Percentiles rank a stretch among this genome's conserved stretches.
phyloP scores from a whole-genome alignment of 35 echinoderm and acorn worm genomes.

The Apostichopus japonicus region DNA sequence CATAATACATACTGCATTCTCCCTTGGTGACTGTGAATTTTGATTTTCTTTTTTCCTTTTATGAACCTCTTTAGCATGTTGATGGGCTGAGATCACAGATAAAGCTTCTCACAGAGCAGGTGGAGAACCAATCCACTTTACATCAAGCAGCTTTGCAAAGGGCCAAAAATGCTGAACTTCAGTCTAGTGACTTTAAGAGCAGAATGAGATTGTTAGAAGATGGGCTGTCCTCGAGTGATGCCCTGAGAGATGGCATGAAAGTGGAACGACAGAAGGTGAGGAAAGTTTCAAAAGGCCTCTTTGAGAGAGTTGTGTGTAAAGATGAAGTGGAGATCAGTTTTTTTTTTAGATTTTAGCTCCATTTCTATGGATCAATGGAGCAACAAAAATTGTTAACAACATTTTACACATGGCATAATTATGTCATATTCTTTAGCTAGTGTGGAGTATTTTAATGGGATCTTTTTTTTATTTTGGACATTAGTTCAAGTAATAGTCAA shows the following conservation, averaged over 20 bases:
- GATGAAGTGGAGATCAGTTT: too few species aligned
- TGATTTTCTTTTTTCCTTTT: background rate
- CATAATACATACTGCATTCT: too few species aligned
- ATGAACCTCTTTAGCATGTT: conserved; percentile 61
- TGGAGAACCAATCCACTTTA: conserved; percentile 84
- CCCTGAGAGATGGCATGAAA: conserved; percentile 65
- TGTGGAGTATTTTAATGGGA: too few species aligned
- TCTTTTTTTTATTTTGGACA: too few species aligned
- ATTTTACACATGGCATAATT: too few species aligned
- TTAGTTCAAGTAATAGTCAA: too few species aligned
- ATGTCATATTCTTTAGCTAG: too few species aligned
- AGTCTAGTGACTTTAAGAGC: conserved; percentile 55
- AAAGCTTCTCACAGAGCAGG: conserved; percentile 74
- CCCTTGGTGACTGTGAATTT: too few species aligned
- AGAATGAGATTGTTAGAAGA: conserved; percentile 69
- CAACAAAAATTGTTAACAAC: too few species aligned
- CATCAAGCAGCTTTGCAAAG: conserved; percentile 82
- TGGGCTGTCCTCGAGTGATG: conserved; percentile 70
- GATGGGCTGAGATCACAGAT: conserved; percentile 80
- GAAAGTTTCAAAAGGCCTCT: background rate
- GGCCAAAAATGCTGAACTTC: conserved; percentile 77
- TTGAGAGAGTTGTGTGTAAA: too few species aligned
- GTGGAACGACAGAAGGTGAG: conserved; percentile 79
- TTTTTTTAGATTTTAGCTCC: too few species aligned
- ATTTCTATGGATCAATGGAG: too few species aligned